Conservation (phyloP, 2,113 vertebrate species). For the Acanthochromis polyacanthus region DNA sequence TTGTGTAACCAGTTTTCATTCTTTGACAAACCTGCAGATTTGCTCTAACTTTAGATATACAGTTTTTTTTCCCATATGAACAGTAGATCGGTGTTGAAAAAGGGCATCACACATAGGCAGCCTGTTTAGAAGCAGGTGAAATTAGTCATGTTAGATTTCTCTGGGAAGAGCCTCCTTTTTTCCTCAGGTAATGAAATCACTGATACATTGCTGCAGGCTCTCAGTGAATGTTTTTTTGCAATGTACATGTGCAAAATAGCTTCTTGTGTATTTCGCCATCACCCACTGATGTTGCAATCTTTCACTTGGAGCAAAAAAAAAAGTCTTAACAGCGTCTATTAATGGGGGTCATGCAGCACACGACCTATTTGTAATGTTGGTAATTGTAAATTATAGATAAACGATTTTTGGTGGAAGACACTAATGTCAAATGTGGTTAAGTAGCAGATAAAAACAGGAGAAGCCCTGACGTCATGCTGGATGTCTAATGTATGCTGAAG, state of each 20-base stretch:
- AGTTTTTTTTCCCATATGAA: not conserved
- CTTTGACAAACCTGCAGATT: slow-evolving; percentile 21
- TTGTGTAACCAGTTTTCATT: slow-evolving; percentile 37
- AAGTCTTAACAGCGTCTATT: slow-evolving; percentile 19
- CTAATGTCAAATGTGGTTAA: slow-evolving; percentile 7
- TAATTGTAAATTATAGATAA: slow-evolving; percentile 34
- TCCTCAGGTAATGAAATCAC: slow-evolving; percentile 28
- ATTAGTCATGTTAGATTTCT: slow-evolving; percentile 38
- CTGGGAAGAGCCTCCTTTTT: slow-evolving; percentile 13
- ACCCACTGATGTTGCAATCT: slow-evolving; percentile 23
- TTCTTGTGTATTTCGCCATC: slow-evolving; percentile 27
- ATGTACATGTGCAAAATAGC: slow-evolving; percentile 25
- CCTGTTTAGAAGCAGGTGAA: slow-evolving; percentile 15
- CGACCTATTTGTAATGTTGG: slow-evolving; percentile 28
- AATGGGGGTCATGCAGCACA: slow-evolving; percentile 11
- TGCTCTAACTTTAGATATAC: slow-evolving; percentile 37
- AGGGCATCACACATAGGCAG: slow-evolving; percentile 10
- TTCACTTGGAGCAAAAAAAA: slow-evolving; percentile 10
- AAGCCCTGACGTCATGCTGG: slow-evolving; percentile 27
- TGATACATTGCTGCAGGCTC: slow-evolving; percentile 29
- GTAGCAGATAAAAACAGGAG: slow-evolving; percentile 17
- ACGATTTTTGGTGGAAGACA: not conserved
- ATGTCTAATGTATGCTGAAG: slow-evolving; percentile 36
- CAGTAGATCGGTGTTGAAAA: slow-evolving; percentile 21
- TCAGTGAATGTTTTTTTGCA: slow-evolving; percentile 7